These are phyloP conservation scores for Notamacropus eugenii DNA, from an alignment of 2,797 vertebrate genomes.

Conservation along the genomic window DNA sequence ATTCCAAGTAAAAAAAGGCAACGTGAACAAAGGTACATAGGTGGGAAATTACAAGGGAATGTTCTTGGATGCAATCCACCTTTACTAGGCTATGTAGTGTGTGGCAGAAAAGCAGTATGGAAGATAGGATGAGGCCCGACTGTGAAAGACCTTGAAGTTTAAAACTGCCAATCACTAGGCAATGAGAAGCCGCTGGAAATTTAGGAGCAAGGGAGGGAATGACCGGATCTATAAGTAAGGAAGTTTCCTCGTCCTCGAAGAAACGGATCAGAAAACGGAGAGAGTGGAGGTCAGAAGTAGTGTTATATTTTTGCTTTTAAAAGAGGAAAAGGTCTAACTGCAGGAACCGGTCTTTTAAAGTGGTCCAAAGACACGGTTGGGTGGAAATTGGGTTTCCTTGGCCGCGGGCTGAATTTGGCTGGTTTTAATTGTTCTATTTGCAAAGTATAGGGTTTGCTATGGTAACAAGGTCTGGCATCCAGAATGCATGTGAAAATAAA, in stretches of 20 bases:
- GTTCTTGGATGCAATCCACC: neutral
- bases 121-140: neutral
- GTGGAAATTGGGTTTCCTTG: neutral
- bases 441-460: slow-evolving; percentile 76
- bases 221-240: neutral
- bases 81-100: neutral
- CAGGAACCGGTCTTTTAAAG: neutral
- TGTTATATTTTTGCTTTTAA: neutral
- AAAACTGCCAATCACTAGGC: neutral
- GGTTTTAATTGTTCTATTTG: slow-evolving; percentile 69
- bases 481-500: slow-evolving; percentile 74
- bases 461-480: slow-evolving; percentile 78
- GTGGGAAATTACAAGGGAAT: neutral
- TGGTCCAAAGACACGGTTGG: neutral
- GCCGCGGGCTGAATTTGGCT: slow-evolving; percentile 29
- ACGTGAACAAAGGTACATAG: neutral
- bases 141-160: neutral
- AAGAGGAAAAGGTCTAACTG: neutral
- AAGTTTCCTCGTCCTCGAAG: neutral
- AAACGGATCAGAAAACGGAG: neutral
- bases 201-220: neutral
- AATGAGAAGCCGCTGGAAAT: neutral
- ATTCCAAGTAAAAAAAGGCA: neutral
- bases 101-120: neutral
- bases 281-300: neutral